Conservation (phyloP, 2,888 invertebrate species). For the Ophion obscuratus region DNA sequence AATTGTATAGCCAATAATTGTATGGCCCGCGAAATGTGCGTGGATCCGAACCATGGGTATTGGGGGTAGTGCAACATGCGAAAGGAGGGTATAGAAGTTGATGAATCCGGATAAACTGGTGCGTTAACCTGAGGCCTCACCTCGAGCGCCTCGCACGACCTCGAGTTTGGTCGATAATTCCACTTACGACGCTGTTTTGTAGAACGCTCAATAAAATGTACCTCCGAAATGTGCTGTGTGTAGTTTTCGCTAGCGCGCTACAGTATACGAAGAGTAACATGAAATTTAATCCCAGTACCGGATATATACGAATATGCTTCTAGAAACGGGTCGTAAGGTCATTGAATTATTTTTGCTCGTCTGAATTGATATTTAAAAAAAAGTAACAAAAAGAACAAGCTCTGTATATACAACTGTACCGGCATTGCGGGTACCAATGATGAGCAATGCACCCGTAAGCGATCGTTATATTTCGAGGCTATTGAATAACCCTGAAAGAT, state of each 20-base stretch:
- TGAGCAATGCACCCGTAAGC: no score
- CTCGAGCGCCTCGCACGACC: slow-evolving; percentile 63
- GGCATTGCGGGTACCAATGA: no score
- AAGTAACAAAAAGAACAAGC: no score
- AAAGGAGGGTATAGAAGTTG: slow-evolving; percentile 32
- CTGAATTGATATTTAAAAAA: no score
- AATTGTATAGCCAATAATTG: not conserved
- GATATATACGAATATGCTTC: not conserved
- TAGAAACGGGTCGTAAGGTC: no score
- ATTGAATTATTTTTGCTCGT: no score
- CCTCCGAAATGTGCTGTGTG: slow-evolving; percentile 22
- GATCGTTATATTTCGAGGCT: no score
- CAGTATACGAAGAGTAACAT: not conserved
- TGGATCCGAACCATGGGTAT: slow-evolving; percentile 12
- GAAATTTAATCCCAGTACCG: not conserved
- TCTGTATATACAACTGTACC: no score
- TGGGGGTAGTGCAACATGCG: not conserved
- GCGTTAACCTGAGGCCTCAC: slow-evolving; percentile 63
- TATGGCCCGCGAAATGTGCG: not conserved
- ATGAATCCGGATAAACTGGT: slow-evolving; percentile 58
- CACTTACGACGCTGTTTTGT: slow-evolving; percentile 57
- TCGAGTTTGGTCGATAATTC: slow-evolving; percentile 73
- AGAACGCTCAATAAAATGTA: slow-evolving; percentile 33
- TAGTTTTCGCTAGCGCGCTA: not conserved
- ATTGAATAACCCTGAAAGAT: no score